Conservation (phyloP, 92 coral and sea anemone genomes). For the Pocillopora grandis region DNA sequence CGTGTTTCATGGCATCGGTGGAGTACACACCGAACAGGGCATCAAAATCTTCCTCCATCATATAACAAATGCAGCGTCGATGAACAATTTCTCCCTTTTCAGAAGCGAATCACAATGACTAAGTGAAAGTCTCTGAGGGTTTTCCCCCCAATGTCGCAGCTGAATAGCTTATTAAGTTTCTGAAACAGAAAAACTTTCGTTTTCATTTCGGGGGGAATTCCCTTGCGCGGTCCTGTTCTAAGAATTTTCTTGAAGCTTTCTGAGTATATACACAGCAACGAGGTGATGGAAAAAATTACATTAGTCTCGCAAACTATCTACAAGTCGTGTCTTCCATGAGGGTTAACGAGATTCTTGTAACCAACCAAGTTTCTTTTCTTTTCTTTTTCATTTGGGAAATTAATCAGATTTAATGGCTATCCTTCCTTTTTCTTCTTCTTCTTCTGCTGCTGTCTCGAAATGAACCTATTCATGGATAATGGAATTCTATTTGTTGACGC, state of each 20-base stretch:
- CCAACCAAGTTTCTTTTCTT: no score
- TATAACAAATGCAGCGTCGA: not conserved
- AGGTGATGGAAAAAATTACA: not conserved
- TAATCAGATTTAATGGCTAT: no score
- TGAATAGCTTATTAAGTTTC: not conserved
- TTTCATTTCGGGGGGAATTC: not conserved
- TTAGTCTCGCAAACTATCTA: no score
- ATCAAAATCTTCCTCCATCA: conserved; percentile 13
- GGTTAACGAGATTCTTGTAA: no score
- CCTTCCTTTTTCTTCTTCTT: no score
- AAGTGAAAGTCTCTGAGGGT: not conserved
- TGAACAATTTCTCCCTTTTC: not conserved
- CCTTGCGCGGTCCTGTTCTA: not conserved
- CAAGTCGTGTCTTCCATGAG: no score
- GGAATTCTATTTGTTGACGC: no score
- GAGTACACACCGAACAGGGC: not conserved
- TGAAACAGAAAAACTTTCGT: not conserved
- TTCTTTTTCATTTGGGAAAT: no score
- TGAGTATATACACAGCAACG: not conserved
- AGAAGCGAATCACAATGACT: not conserved
- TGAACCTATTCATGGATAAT: no score
- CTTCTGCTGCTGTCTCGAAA: no score
- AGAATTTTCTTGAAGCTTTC: not conserved
- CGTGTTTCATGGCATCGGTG: not conserved
- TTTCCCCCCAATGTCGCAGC: not conserved